phyloP scores from a whole-genome alignment of 2,113 vertebrate genomes.

The Nansenia antarctica region DNA sequence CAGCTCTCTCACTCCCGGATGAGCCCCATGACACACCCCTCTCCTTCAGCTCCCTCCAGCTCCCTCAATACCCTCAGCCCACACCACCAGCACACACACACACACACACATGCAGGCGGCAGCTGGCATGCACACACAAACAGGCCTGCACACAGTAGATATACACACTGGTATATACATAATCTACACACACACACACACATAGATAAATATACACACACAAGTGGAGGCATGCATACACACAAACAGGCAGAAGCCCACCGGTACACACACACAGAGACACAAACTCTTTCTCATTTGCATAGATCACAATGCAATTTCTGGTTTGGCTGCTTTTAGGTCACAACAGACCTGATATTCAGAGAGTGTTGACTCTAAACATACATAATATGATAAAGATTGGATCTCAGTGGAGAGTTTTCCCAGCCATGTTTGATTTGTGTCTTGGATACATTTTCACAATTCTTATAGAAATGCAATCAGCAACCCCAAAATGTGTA shows the following conservation, averaged over 20 bases:
- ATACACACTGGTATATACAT: neutral
- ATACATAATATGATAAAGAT: neutral
- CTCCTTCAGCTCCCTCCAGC: neutral
- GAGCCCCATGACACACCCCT: constrained; percentile 3
- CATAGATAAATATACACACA: neutral
- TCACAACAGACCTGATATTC: neutral
- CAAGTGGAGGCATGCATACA: neutral
- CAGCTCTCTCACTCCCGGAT: constrained; percentile 4
- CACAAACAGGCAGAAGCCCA: neutral
- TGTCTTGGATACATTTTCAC: neutral
- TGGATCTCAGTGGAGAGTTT: neutral
- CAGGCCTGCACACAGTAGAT: neutral
- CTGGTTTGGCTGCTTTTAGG: constrained; percentile 52
- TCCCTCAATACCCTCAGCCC: neutral
- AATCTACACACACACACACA: neutral
- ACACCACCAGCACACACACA: neutral
- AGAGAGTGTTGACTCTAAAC: neutral
- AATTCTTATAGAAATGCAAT: neutral
- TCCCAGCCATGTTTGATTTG: neutral
- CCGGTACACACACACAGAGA: neutral
- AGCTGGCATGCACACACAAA: neutral
- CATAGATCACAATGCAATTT: constrained; percentile 24
- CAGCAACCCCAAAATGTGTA: neutral
- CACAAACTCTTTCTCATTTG: constrained; percentile 15
- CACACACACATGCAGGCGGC: constrained; percentile 15